Conservation (phyloP, 1,140 invertebrate species). For the Frieseomelitta varia region DNA sequence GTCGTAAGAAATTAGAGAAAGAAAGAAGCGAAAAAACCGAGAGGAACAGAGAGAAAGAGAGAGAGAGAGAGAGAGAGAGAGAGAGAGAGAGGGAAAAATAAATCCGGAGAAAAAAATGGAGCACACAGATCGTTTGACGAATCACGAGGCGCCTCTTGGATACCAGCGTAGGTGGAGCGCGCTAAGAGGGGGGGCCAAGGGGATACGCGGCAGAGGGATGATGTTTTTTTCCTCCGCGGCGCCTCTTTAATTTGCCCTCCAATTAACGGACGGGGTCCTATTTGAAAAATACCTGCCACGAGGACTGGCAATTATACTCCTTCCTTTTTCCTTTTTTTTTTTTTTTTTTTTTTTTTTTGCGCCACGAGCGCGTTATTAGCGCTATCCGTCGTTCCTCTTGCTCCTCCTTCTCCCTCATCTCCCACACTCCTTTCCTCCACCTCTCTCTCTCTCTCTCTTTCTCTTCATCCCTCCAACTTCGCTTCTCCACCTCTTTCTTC, state of each 20-base stretch:
- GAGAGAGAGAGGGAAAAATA: constrained; percentile 42
- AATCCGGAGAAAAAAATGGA: constrained; percentile 53
- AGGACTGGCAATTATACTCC: constrained; percentile 73
- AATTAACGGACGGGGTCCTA: constrained; percentile 73
- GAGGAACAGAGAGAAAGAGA: constrained; percentile 13
- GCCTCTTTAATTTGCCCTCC: constrained; percentile 74
- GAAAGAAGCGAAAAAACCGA: background rate
- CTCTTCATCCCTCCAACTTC: background rate
- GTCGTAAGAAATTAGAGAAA: background rate
- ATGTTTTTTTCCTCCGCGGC: constrained; percentile 69
- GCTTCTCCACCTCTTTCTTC: background rate
- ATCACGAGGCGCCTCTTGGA: constrained; percentile 61
- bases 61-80: background rate
- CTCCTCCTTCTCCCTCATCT: constrained; percentile 15
- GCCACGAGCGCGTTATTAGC: constrained; percentile 73
- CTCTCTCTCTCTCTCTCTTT: no score
- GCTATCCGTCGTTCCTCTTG: constrained; percentile 68
- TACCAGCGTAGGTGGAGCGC: constrained; percentile 49
- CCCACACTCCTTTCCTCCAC: background rate
- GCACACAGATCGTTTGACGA: constrained; percentile 65
- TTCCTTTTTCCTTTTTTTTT: constrained; percentile 65
- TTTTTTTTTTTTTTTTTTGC: constrained; percentile 59
- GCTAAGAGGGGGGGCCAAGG: constrained; percentile 50
- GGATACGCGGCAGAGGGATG: constrained; percentile 44
- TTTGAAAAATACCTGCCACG: constrained; percentile 71